Conservation (phyloP, 2,888 invertebrate genomes). For the Ichneumoninae sp. region DNA sequence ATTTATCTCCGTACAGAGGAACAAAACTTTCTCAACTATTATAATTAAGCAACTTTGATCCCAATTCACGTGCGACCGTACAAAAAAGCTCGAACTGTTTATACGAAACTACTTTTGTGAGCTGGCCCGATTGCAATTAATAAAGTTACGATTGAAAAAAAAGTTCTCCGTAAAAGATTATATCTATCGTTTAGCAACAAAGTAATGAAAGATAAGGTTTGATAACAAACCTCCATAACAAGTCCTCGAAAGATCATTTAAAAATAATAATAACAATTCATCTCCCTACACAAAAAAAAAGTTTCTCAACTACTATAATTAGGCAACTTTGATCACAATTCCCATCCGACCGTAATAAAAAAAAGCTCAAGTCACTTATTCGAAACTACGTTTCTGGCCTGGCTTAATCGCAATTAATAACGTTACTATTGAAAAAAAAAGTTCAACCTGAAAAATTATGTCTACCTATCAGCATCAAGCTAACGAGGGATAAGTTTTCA, state of each 20-base stretch:
- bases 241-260: too few relatives aligned
- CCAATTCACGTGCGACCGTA: not conserved
- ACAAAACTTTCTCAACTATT: not conserved
- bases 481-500: not conserved
- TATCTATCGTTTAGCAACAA: too few relatives aligned
- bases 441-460: not conserved
- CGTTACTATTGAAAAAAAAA: not conserved
- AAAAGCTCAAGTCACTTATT: too few relatives aligned
- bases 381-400: too few relatives aligned
- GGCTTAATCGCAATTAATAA: not conserved
- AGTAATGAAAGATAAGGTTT: too few relatives aligned
- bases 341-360: too few relatives aligned
- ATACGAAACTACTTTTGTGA: not conserved
- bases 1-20: too few relatives aligned
- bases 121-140: not conserved
- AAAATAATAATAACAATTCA: too few relatives aligned
- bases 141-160: slow-evolving; percentile 1
- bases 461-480: not conserved
- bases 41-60: not conserved
- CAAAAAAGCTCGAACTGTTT: not conserved
- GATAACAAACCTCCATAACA: too few relatives aligned
- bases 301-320: slow-evolving; percentile 48
- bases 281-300: slow-evolving; percentile 8
- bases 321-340: slow-evolving; percentile 37
- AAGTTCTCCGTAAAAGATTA: not conserved